These are phyloP conservation scores for Aphis craccivora DNA, from an alignment of 1,140 invertebrate genomes.

Conservation along the genomic window DNA sequence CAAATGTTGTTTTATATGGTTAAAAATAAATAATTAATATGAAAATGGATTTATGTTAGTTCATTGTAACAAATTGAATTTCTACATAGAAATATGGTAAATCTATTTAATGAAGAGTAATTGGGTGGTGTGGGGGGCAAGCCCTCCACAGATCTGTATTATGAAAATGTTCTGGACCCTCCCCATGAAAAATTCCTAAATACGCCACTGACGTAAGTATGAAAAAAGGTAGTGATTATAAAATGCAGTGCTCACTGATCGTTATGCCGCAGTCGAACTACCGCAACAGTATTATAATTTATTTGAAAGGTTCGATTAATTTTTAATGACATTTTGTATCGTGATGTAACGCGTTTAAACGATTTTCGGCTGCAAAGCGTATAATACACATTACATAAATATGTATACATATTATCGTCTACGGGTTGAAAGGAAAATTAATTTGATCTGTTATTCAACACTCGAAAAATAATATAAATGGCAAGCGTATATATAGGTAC, in stretches of 20 bases:
- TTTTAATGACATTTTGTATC: background rate
- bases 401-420: background rate
- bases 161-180: too few relatives aligned
- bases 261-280: background rate
- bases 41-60: too few relatives aligned
- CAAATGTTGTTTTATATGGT: too few relatives aligned
- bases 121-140: too few relatives aligned
- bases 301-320: conserved; percentile 1
- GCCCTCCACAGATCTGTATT: too few relatives aligned
- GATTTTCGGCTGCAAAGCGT: background rate
- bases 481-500: background rate
- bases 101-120: too few relatives aligned
- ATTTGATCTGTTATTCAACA: conserved; percentile 1
- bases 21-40: too few relatives aligned
- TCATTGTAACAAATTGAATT: too few relatives aligned
- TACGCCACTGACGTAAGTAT: too few relatives aligned
- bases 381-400: background rate
- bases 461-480: background rate
- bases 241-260: background rate
- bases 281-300: background rate
- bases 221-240: background rate
- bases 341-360: background rate
- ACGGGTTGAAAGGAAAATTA: background rate
- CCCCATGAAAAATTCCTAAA: too few relatives aligned
- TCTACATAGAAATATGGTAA: too few relatives aligned